A percentile compares a stretch with the other conserved stretches of the same genome.
Evolutionary conservation across 2,113 vertebrate species (phyloP).

Genomic region (Chaetura pelagica): DNA sequence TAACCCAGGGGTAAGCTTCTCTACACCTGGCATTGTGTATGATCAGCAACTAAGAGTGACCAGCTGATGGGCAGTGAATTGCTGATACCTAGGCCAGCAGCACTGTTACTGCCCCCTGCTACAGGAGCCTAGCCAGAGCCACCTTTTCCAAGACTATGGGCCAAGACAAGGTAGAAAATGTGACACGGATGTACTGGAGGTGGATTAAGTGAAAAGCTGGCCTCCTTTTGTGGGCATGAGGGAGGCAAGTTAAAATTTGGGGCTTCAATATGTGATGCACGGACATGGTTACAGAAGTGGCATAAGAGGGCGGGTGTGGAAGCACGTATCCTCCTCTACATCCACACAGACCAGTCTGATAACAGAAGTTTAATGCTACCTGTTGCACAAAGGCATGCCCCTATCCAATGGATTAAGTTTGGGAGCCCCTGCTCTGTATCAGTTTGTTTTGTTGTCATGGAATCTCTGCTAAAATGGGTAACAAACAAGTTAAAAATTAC

Average conservation of each 20-base stretch:
- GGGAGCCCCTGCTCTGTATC: background rate
- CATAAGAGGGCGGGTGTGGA: background rate
- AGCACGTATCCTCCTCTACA: background rate
- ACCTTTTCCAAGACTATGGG: background rate
- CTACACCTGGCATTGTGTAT: background rate
- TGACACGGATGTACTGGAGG: background rate
- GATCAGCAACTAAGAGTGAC: background rate
- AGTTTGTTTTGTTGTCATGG: background rate
- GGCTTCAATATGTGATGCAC: background rate
- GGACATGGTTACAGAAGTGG: background rate
- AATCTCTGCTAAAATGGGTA: background rate
- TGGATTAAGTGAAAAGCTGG: background rate
- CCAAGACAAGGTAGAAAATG: background rate
- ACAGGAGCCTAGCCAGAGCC: background rate
- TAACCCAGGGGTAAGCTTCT: background rate
- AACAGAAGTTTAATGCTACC: background rate
- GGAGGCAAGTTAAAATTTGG: background rate
- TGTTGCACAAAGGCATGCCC: background rate
- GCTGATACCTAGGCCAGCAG: background rate
- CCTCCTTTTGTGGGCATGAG: background rate
- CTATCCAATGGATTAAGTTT: background rate
- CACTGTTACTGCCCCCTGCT: rapidly evolving
- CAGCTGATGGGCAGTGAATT: background rate
- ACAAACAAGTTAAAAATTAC: background rate
- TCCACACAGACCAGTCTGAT: background rate